phyloP scores from a whole-genome alignment of 2,797 vertebrate species.

The Lemur catta region DNA sequence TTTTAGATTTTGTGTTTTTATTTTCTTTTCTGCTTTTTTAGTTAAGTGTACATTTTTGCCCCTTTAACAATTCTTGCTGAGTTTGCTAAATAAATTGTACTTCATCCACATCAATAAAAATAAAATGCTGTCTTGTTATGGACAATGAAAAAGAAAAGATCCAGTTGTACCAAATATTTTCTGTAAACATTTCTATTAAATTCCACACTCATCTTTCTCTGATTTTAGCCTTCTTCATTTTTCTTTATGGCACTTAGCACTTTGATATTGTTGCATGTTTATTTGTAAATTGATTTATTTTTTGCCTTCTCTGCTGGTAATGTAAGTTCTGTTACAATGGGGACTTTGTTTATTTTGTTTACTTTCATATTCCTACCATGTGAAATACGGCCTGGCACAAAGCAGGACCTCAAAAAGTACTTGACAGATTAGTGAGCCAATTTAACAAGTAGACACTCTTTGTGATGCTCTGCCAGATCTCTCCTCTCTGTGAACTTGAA shows the following conservation, averaged over 20 bases:
- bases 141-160: neutral
- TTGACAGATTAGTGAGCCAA: neutral
- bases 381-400: neutral
- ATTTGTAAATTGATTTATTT: neutral
- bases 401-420: neutral
- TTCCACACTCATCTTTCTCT: neutral
- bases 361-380: neutral
- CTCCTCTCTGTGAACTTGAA: neutral
- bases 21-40: constrained; percentile 79
- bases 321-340: neutral
- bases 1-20: constrained; percentile 71
- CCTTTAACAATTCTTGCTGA: constrained; percentile 78
- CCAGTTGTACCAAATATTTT: too few species aligned
- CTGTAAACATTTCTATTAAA: neutral
- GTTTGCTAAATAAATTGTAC: constrained; percentile 79
- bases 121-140: neutral
- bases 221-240: neutral
- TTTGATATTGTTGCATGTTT: neutral
- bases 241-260: neutral
- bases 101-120: constrained; percentile 53
- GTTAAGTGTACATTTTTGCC: constrained; percentile 77
- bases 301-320: neutral
- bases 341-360: neutral
- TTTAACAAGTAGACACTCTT: neutral
- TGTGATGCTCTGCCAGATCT: neutral